Base-by-base conservation (phyloP, 53 echinoderm and acorn worm genomes). In the Temnopleurus reevesii region DNA sequence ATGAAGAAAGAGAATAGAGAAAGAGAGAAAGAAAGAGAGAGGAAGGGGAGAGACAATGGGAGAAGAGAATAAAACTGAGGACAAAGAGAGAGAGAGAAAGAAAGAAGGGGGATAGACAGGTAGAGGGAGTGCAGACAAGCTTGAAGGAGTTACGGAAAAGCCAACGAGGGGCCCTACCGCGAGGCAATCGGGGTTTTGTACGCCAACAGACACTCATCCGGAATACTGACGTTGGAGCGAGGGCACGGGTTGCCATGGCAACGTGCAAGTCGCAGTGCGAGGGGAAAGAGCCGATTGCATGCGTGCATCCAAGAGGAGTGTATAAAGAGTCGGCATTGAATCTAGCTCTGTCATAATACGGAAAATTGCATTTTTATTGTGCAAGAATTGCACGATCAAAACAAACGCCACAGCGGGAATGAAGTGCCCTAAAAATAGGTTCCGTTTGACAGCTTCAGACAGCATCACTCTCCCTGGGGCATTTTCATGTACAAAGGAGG, bases 181-280 rank as follows among this genome's bases (percentile, higher is more conserved):
- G 36, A 41, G 41, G 71, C 71, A 7, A n/a, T n/a, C n/a, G n/a
- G 21, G 41, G 71, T 36, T 71, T 71, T 71, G 41, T 41, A 71
- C 1, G 71, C 71, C 71, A 71, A 71, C 41, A 71, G 36, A 71
- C n/a, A 71, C 38, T 41, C 38, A 71, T 71, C 71, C 41, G 8
- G 23, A 71, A 41, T 9, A 38, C 71, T 71, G 71, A 71, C 71
- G 71, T 71, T 21, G 30, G 10, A 71, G 71, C 36, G 41, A 71
- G 71, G 71, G 71, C 71, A n/a, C 71, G 6, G 38, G 71, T 71
- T 71, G 71, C 23, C 71, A 71, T 71, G 41, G 41, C 71, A 71
- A 71, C 41, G 5, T 8, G 43, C 71, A 71, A 71, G 71, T 71
- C 71, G n/a, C 71, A 15, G 41, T 34, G 71, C 71, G 41, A 6